Evolutionary conservation across 2,888 invertebrate species (phyloP).

Genomic region (Sinohyriopsis cumingii): DNA sequence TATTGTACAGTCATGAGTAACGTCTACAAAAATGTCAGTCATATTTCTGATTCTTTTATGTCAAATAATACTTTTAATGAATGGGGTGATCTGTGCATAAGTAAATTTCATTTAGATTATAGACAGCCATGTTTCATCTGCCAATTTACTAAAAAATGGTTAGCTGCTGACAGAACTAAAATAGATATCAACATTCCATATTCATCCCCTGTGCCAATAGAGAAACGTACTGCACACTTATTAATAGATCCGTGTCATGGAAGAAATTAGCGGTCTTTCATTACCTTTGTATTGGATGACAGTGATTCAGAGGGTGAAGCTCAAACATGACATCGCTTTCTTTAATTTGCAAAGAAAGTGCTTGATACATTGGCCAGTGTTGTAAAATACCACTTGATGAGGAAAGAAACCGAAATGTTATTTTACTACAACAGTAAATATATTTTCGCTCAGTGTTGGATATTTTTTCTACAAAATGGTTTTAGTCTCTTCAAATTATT

Average conservation of each 20-base stretch:
- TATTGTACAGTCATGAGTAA: neutral
- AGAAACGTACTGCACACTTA: constrained; percentile 2
- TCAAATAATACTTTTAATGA: no score
- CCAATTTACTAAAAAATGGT: constrained; percentile 12
- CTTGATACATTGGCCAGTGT: neutral
- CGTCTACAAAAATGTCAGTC: neutral
- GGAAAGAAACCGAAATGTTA: constrained; percentile 5
- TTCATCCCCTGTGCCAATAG: constrained; percentile 9
- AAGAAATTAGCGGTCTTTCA: constrained; percentile 13
- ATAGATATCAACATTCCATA: constrained; percentile 8
- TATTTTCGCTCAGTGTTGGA: neutral
- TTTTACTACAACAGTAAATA: neutral
- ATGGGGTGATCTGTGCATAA: constrained; percentile 13
- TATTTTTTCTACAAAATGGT: no score
- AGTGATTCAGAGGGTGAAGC: neutral
- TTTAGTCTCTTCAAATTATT: constrained; percentile 1
- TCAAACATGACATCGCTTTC: constrained; percentile 2
- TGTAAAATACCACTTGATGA: constrained; percentile 3
- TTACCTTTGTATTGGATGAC: constrained; percentile 2
- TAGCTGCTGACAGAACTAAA: constrained; percentile 17
- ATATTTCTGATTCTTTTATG: no score
- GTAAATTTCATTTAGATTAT: constrained; percentile 12
- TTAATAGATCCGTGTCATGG: constrained; percentile 9
- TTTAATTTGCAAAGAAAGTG: neutral
- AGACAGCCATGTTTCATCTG: constrained; percentile 11